Base-by-base conservation (phyloP, 2,888 invertebrate genomes). In the Lathronympha strigana region DNA sequence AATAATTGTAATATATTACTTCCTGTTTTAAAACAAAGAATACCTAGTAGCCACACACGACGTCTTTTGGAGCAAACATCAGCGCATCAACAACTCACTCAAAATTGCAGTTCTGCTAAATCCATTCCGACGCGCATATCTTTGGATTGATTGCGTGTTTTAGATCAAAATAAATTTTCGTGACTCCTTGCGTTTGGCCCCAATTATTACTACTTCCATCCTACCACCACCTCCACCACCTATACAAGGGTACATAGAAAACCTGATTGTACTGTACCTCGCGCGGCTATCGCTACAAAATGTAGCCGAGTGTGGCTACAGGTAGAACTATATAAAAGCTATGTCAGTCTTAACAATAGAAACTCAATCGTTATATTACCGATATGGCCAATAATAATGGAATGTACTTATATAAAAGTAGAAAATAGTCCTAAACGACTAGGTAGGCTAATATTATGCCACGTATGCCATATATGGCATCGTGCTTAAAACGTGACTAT, bases 311-410 rank as follows among this genome's bases (percentile, higher is more conserved):
- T 13, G 23, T 23, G 6, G 23, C 21, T 47, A 19, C 4, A 23
- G 23, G 71, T 74, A 67, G 25, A 71, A 69, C 68, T 71, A 72
- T 74, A 75, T 76, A 79, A 79, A 79, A 81, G 80, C 76, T 76
- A 76, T 77, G 73, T 82, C 86, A 87, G 86, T 86, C 87, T 86
- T 84, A 81, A 71, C 67, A 76, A 76, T 77, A 67, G 15, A 64
- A 62, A 67, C 67, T 69, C 43, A 62, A 68, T 40, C 57, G 57
- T 67, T 17, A 31, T 19, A 19, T 19, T 49, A 38, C 17, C 23
- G 38, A 28, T 61, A 58, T 67, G 51, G 57, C 61, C 23, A 47
- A 60, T 61, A 38, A 61, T 50, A 45, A 25, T 55, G 45, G 43
- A 68, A 67, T 63, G 76, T 73, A 71, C n/a, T 69, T 61, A 68